phyloP scores from a whole-genome alignment of 2,888 invertebrate species.

The Aphrophora alni region DNA sequence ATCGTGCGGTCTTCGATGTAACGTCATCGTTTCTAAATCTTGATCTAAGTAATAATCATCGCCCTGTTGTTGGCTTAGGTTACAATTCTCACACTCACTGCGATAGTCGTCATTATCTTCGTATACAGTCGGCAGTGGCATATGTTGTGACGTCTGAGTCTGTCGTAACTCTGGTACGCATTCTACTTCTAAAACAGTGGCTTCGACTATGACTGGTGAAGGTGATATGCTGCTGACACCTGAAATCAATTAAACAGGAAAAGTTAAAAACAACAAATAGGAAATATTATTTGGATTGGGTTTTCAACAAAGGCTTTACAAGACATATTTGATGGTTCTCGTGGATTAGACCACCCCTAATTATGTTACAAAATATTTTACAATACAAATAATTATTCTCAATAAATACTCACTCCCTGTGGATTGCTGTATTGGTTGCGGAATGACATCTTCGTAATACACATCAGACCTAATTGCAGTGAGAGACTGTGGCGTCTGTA shows the following conservation, averaged over 20 bases:
- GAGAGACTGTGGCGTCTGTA: neutral
- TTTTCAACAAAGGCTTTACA: too few relatives aligned
- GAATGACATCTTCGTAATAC: constrained; percentile 28
- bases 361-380: too few relatives aligned
- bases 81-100: constrained; percentile 86
- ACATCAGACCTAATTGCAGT: constrained; percentile 27
- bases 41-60: constrained; percentile 67
- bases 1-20: constrained; percentile 63
- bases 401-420: neutral
- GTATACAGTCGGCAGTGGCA: constrained; percentile 43
- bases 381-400: too few relatives aligned
- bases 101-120: constrained; percentile 75
- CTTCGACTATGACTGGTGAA: neutral
- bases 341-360: too few relatives aligned
- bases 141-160: constrained; percentile 20
- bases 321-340: too few relatives aligned
- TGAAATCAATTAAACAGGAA: neutral
- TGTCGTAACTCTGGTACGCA: neutral
- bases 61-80: constrained; percentile 63
- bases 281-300: too few relatives aligned
- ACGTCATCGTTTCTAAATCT: constrained; percentile 71
- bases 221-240: neutral
- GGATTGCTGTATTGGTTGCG: neutral
- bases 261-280: too few relatives aligned
- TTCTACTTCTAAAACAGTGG: neutral